Percentiles rank a stretch among this genome's conserved stretches.
Conservation (phyloP, 2,113 vertebrate species). For the Psammodynastes pulverulentus region DNA sequence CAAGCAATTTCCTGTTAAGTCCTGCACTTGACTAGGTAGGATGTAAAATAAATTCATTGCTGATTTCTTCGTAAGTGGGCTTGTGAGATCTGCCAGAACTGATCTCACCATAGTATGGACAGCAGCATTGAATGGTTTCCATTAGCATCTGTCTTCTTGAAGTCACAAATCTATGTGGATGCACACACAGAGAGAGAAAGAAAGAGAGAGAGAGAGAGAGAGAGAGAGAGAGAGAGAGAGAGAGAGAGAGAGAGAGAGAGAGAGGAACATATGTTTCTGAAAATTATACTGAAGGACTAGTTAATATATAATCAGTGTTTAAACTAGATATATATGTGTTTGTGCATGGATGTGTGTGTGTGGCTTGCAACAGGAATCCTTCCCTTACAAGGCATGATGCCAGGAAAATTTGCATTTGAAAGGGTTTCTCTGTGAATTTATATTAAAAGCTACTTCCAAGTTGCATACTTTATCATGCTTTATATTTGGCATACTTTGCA, state of each 20-base stretch:
- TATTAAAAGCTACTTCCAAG: background rate
- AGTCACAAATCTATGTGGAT: background rate
- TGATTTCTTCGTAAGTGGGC: background rate
- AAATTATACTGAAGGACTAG: background rate
- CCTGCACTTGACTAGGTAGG: background rate
- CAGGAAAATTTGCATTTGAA: background rate
- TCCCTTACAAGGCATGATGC: background rate
- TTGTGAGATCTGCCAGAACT: background rate
- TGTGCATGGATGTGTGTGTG: background rate
- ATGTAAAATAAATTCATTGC: background rate
- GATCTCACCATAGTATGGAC: background rate
- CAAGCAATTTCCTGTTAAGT: constrained; percentile 15
- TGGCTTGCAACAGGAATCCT: background rate
- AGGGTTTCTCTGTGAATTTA: background rate
- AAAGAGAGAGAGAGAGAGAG: too few relatives aligned
- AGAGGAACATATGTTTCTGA: background rate
- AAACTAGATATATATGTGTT: background rate
- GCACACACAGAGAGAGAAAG: background rate
- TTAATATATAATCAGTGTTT: background rate
- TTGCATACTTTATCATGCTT: background rate
- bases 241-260: too few relatives aligned
- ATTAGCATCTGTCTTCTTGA: background rate
- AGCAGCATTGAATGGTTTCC: background rate
- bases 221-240: too few relatives aligned
- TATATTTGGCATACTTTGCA: background rate